A percentile compares a stretch with the other conserved stretches of the same genome.
Evolutionary conservation across 2,797 vertebrate species (phyloP).

Genomic region (Poeciliopsis gracilis): DNA sequence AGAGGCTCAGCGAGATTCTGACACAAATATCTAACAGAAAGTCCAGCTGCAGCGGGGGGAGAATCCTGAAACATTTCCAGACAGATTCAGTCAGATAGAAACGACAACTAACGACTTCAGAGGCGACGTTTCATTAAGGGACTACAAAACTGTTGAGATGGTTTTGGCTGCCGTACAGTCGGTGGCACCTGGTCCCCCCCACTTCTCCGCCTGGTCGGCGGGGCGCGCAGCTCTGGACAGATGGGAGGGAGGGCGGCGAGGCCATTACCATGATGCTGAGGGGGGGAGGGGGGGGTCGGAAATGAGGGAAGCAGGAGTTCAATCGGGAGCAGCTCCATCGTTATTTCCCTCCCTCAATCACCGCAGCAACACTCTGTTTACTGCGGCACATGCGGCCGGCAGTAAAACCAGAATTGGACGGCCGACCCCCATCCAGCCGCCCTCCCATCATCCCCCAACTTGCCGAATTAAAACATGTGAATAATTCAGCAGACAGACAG

Average conservation of each 20-base stretch:
- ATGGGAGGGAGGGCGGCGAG: slow-evolving; percentile 69
- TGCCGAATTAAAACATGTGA: slow-evolving; percentile 66
- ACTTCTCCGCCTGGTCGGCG: slow-evolving; percentile 14
- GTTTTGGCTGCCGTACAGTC: slow-evolving; percentile 27
- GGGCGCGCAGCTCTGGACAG: slow-evolving; percentile 60
- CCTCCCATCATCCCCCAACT: slow-evolving; percentile 20
- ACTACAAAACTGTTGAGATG: slow-evolving; percentile 14
- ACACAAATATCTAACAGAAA: not conserved
- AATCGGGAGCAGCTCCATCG: slow-evolving; percentile 18
- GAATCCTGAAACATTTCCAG: not conserved
- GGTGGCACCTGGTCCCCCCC: slow-evolving; percentile 50
- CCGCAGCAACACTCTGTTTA: slow-evolving; percentile 60
- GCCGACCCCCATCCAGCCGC: slow-evolving; percentile 13
- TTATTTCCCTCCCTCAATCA: slow-evolving; percentile 53
- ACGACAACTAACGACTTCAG: not conserved
- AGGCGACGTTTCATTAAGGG: not conserved
- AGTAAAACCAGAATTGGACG: slow-evolving; percentile 57
- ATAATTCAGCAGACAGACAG: slow-evolving; percentile 62
- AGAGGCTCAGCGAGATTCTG: slow-evolving; percentile 8
- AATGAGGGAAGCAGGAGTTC: slow-evolving; percentile 57
- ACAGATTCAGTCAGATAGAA: not conserved
- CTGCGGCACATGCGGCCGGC: slow-evolving; percentile 58
- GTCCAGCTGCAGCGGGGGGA: not conserved
- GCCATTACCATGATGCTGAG: slow-evolving; percentile 67
- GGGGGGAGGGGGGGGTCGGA: slow-evolving; percentile 4